Base-by-base conservation (phyloP, 1,140 invertebrate genomes). In the Drosophila kohkoa region DNA sequence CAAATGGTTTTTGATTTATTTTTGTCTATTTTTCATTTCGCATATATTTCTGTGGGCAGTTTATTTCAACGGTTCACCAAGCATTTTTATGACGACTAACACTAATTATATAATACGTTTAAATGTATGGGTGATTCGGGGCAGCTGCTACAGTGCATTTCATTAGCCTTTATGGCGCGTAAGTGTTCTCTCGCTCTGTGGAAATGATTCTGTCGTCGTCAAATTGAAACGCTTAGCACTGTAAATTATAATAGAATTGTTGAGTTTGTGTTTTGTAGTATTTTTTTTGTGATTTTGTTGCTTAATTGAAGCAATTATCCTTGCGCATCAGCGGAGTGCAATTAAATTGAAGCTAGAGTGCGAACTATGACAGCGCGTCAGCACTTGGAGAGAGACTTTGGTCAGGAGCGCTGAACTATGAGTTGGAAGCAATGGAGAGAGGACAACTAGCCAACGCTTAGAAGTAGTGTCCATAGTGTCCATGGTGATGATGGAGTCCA, bases 271-370 rank as follows among this genome's bases (percentile, higher is more conserved):
- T 51, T 48, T 51, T 51, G 35, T 79, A 69, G 45, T 69, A 64
- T 41, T 70, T 75, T 80, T 79, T 67, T 77, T 74, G 35, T 68
- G 51, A 70, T 80, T 87, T 88, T 78, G 62, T 66, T 85, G 85
- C 85, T 89, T 85, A 81, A 85, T 89, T 68, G 35, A 85, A 89
- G 85, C 81, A 89, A 89, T 88, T 88, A 83, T 88, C 85, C 85
- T 88, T 78, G 83, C 57, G 60, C 48, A 62, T 62, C 59, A 20
- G 45, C 15, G 30, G 55, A 46, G 58, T 71, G 69, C 82, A 70
- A 45, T 60, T 66, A 45, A 75, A 66, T 77, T 78, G 70, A 46
- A 28, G 65, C 70, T 80, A 75, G 51, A 74, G 79, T 82, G 83
- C 83, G 71, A 77, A 32, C 69, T 66, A 65, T 32, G 43, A 32